Percentiles rank a stretch among this genome's conserved stretches.
Evolutionary conservation across 2,797 vertebrate genomes (phyloP).

Genomic region (Nannoperca obscura): DNA sequence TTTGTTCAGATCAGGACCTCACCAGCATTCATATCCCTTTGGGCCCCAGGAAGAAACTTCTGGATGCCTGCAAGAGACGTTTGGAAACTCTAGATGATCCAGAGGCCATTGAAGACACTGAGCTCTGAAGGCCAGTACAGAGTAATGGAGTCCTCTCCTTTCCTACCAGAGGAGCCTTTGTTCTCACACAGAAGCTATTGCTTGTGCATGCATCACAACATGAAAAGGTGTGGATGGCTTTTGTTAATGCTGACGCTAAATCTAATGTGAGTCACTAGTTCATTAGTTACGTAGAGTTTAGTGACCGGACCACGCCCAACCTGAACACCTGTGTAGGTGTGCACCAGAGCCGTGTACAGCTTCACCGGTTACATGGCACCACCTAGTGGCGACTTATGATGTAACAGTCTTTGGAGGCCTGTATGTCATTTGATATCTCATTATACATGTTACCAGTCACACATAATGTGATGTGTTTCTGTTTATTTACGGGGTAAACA

Average conservation of each 20-base stretch:
- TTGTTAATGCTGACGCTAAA: neutral
- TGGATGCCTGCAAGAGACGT: constrained; percentile 91
- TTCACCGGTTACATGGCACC: neutral
- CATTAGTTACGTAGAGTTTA: no score
- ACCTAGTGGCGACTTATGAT: constrained; percentile 38
- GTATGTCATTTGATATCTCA: neutral
- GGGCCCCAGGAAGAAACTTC: constrained; percentile 94
- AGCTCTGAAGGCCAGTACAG: constrained; percentile 84
- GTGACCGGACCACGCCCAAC: neutral
- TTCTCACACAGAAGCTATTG: neutral
- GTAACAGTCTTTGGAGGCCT: neutral
- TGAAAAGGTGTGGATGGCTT: neutral
- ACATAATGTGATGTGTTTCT: neutral
- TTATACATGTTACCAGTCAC: neutral
- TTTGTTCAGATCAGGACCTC: constrained; percentile 93
- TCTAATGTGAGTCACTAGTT: neutral
- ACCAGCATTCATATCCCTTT: constrained; percentile 91
- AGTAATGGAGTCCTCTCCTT: neutral
- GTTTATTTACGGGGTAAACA: constrained; percentile 16
- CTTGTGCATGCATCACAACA: neutral
- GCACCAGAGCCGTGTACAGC: neutral
- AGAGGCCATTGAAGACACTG: constrained; percentile 89
- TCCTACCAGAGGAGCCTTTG: neutral
- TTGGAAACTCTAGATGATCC: constrained; percentile 87
- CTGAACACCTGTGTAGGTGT: neutral